Base-by-base conservation (phyloP, 2,113 vertebrate species). In the Eira barbara region DNA sequence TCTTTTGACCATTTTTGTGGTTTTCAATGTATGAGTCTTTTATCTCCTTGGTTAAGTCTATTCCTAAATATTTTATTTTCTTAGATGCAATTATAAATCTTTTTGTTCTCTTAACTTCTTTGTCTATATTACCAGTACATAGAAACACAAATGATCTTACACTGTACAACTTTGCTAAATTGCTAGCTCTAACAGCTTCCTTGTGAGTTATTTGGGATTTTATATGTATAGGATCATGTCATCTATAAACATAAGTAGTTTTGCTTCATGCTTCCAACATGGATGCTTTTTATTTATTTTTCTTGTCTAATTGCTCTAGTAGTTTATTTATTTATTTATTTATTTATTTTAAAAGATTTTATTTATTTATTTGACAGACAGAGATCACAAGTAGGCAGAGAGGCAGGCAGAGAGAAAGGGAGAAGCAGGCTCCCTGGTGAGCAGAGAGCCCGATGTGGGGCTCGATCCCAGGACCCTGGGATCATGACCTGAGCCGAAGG, bases 221-320 rank as follows among this genome's bases (percentile, higher is more conserved):
- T 86, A 45, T 57, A 39, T 27, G 63, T 59, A 29, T 36, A 61
- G 78, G 23, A 39, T 87, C 29, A 13, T 13, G 8, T 81, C 36
- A 63, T 81, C 65, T 91, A 31, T 27, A 36, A 73, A 63, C 0
- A 76, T 13, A 94, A 25, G 36, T 45, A 42, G 71, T 12, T 93
- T 85, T 67, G 69, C 36, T 52, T 78, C 21, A 55, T 65, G 63
- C 27, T 89, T 86, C 25, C 31, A 81, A 76, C 14, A 23, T 36
- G 42, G 25, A 34, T 69, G 25, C 4, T n/a, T 95, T 59, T 82
- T 81, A 71, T 57, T 92, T 45, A 69, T 86, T 91, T 91, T 82
- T 89, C 29, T 97, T 71, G 27, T 96, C 49, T 95, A 39, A 74
- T 82, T 91, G 90, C n/a, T 96, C 52, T 55, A 61, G 6, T 14